Evolutionary conservation across 2,113 vertebrate species (phyloP), one percentile per base, ranked within the genome.

Genomic region (Chamaea fasciata): DNA sequence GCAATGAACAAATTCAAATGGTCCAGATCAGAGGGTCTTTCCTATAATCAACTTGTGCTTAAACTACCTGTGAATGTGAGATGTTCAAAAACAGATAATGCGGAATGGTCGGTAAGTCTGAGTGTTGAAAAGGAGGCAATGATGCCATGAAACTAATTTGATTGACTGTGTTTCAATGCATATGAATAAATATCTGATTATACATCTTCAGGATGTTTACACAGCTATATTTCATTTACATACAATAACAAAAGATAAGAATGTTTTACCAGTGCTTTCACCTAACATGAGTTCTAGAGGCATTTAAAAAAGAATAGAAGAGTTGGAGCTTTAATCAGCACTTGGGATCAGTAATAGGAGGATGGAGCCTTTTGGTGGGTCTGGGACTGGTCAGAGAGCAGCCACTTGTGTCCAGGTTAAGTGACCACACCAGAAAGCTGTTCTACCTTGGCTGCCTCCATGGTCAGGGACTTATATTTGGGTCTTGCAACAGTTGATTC

Each of bases 1-100:
- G 99, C 99, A 55, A 99, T 99, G 98, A 98, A 99, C 92, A 98
- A 98, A 83, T 99, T 98, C 95, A 98, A 98, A 63, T 99, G 99
- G 99, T 98, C 98, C 31, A 98, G 57, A 91, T 98, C 98, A 14
- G 98, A 98, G 70, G 98, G 98, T 37, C 73, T 97, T 8, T 97
- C 98, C 82, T 99, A 99, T 69, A 99, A 99, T 63, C 95, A 98
- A 15, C 97, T 98, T 33, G 98, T 99, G 50, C 98, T 98, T 44
- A 96, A 97, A 65, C 97, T 99, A 50, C 98, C 98, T 0, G 97
- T 99, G 74, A 99, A 99, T 0, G 98, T 99, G 94, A 98, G 98
- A 47, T 99, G 99, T 85, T 98, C 98, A 76, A 99, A 98, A 95
- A 97, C 98, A 14, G 98, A 98, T 68, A 98, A 98, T 11, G 98